These are phyloP conservation scores for Trissoscelio sp. DNA, from an alignment of 2,888 invertebrate genomes.

Conservation along the genomic window DNA sequence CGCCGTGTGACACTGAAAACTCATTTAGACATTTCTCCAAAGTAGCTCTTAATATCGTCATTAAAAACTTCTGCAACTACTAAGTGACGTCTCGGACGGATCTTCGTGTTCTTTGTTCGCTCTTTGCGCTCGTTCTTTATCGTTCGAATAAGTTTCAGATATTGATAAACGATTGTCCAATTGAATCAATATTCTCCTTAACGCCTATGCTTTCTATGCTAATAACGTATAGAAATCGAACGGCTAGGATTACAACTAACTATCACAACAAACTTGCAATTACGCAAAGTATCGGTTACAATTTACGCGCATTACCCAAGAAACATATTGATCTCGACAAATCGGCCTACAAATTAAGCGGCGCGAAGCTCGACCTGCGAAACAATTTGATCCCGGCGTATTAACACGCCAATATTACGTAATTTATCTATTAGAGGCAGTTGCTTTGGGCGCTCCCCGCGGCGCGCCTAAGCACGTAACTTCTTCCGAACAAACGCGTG, in stretches of 20 bases:
- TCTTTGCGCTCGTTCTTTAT: background rate
- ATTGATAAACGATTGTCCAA: background rate
- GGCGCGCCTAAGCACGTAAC: slow-evolving; percentile 40
- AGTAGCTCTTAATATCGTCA: slow-evolving; percentile 14
- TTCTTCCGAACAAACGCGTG: slow-evolving; percentile 56
- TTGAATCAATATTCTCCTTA: background rate
- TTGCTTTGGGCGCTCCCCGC: slow-evolving; percentile 31
- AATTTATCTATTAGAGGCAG: slow-evolving; percentile 50
- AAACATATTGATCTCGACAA: slow-evolving; percentile 36
- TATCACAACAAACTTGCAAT: slow-evolving; percentile 37
- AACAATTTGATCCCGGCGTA: slow-evolving; percentile 55
- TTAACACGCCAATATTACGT: slow-evolving; percentile 50
- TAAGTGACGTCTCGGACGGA: background rate
- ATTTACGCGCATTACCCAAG: slow-evolving; percentile 40
- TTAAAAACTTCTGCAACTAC: slow-evolving; percentile 21
- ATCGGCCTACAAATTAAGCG: slow-evolving; percentile 55
- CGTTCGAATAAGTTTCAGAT: background rate
- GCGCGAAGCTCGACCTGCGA: slow-evolving; percentile 48
- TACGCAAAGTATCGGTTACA: slow-evolving; percentile 57
- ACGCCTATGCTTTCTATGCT: background rate
- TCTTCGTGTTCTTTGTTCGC: background rate
- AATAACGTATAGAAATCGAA: slow-evolving; percentile 14
- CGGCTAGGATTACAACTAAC: slow-evolving; percentile 23
- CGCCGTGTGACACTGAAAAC: slow-evolving; percentile 12
- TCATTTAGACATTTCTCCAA: slow-evolving; percentile 7